Evolutionary conservation across 2,113 vertebrate species (phyloP).

Genomic region (Chunga burmeisteri): DNA sequence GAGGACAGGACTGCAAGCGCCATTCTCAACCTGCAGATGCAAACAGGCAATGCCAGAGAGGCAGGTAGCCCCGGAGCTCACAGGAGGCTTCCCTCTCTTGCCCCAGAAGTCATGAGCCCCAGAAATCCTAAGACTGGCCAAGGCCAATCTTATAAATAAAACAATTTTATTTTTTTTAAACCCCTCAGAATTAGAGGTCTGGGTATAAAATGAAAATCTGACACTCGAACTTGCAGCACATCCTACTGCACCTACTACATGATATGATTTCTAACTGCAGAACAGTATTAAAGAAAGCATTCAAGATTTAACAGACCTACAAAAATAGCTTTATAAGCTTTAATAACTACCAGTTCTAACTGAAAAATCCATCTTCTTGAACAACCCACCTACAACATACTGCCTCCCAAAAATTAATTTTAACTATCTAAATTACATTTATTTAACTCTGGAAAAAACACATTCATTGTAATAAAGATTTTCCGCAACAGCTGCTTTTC

Average conservation of each 20-base stretch:
- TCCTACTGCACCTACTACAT: background rate
- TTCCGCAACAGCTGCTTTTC: constrained; percentile 72
- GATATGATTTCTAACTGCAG: background rate
- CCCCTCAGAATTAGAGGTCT: background rate
- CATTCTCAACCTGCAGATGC: background rate
- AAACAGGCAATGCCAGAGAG: background rate
- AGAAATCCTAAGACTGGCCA: background rate
- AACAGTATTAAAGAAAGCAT: background rate
- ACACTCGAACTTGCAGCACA: background rate
- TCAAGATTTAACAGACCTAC: background rate
- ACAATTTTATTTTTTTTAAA: background rate
- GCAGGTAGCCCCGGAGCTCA: rapidly evolving
- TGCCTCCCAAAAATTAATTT: background rate
- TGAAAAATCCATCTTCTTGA: constrained; percentile 4
- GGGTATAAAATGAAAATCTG: background rate
- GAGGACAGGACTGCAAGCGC: background rate
- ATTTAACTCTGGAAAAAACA: constrained; percentile 58
- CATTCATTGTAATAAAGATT: constrained; percentile 57
- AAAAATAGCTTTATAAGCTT: background rate
- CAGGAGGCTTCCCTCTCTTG: background rate
- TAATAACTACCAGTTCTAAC: background rate
- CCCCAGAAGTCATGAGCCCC: background rate
- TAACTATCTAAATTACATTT: constrained; percentile 34
- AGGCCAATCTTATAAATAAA: background rate
- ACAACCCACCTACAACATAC: background rate